A percentile compares a stretch with the other conserved stretches of the same genome.
Conservation (phyloP, 2,797 vertebrate species). For the Parauchenoglanis punctatus region DNA sequence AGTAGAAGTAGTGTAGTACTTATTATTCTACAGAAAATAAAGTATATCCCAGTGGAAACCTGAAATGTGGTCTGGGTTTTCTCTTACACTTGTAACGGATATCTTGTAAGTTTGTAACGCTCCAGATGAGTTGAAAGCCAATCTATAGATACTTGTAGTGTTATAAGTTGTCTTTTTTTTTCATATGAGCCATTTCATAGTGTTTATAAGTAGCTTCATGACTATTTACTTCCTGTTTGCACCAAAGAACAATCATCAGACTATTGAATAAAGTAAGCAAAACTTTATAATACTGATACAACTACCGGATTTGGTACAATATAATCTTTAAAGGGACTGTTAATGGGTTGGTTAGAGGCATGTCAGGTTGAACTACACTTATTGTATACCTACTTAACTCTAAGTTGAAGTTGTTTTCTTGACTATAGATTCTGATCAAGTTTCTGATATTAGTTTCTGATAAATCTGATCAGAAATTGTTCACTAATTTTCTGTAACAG, state of each 20-base stretch:
- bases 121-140: neutral
- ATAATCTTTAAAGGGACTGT: neutral
- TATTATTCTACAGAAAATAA: slow-evolving; percentile 78
- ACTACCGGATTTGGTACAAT: neutral
- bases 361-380: neutral
- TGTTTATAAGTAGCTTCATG: neutral
- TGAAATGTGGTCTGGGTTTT: slow-evolving; percentile 14
- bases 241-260: neutral
- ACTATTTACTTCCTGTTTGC: neutral
- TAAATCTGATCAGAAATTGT: no score
- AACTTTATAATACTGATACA: neutral
- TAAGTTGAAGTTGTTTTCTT: neutral
- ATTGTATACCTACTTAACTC: neutral
- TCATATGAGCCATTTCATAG: neutral
- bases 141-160: neutral
- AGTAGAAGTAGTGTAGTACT: slow-evolving; percentile 80
- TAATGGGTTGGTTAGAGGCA: neutral
- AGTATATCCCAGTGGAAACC: slow-evolving; percentile 70
- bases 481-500: neutral
- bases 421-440: neutral
- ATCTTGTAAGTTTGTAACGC: neutral
- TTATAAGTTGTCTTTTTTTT: no score
- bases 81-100: neutral
- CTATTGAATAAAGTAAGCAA: neutral
- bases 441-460: no score